Evolutionary conservation across 92 coral and sea anemone species (phyloP).

Genomic region (Heteractis magnifica): DNA sequence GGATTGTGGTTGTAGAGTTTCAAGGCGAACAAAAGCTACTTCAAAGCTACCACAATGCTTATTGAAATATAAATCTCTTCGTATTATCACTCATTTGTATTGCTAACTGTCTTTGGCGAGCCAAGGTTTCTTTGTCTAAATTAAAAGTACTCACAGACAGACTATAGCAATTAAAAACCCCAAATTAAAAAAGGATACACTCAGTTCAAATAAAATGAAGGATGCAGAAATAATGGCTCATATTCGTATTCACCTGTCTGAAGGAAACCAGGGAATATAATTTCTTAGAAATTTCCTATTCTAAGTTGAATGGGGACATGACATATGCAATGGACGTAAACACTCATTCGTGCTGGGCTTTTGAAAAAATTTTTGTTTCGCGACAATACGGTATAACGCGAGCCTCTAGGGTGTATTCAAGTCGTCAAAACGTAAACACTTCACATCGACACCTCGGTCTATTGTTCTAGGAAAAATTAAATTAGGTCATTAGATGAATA

Average conservation of each 20-base stretch:
- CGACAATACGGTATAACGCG: not conserved
- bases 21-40: constrained; percentile 11
- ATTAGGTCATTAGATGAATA: constrained; percentile 8
- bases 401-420: not conserved
- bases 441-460: not conserved
- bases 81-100: constrained; percentile 17
- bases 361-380: not conserved
- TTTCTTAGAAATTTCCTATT: not conserved
- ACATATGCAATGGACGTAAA: not conserved
- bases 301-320: not conserved
- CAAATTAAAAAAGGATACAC: constrained; percentile 11
- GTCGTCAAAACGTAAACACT: not conserved
- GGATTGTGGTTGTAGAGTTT: not conserved
- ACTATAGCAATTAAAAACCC: constrained; percentile 17
- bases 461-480: not conserved
- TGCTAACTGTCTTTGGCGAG: not conserved
- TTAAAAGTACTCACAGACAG: constrained; percentile 4
- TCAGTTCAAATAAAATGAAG: not conserved
- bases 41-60: constrained; percentile 15
- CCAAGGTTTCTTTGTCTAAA: constrained; percentile 14
- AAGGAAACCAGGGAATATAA: not conserved
- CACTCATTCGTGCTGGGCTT: not conserved
- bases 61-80: constrained; percentile 8
- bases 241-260: not conserved
- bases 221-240: not conserved